A percentile compares a stretch with the other conserved stretches of the same genome.
phyloP scores from a whole-genome alignment of 2,113 vertebrate genomes.

The Calidris pugnax region DNA sequence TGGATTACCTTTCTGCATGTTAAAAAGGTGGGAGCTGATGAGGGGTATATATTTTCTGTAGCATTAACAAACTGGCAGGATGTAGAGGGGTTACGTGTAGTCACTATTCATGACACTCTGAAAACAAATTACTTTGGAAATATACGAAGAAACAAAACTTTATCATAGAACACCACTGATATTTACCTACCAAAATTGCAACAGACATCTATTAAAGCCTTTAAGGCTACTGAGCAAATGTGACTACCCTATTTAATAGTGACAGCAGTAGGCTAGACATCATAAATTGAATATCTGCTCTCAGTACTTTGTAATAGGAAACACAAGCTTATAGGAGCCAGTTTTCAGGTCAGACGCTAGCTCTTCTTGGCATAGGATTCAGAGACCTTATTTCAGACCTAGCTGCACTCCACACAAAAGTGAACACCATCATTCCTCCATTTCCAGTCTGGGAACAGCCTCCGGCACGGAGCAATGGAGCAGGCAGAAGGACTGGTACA shows the following conservation, averaged over 20 bases:
- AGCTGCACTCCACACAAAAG: neutral
- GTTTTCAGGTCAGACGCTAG: neutral
- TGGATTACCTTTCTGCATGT: neutral
- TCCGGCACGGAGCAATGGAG: neutral
- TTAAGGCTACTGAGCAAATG: neutral
- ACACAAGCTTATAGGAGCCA: neutral
- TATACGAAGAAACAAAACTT: neutral
- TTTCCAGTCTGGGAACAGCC: neutral
- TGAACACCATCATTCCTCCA: neutral
- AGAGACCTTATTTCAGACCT: neutral
- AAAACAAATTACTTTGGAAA: neutral
- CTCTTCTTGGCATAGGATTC: neutral
- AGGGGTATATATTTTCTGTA: neutral
- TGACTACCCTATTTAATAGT: neutral
- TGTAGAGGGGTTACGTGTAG: neutral
- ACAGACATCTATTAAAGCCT: neutral
- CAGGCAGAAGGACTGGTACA: neutral
- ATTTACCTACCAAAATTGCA: neutral
- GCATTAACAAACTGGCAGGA: neutral
- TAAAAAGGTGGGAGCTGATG: neutral
- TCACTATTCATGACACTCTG: neutral
- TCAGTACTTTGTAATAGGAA: neutral
- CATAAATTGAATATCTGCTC: neutral
- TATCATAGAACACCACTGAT: neutral
- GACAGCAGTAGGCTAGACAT: neutral